Conservation (phyloP, 2,888 invertebrate species). For the Smittia sp. region DNA sequence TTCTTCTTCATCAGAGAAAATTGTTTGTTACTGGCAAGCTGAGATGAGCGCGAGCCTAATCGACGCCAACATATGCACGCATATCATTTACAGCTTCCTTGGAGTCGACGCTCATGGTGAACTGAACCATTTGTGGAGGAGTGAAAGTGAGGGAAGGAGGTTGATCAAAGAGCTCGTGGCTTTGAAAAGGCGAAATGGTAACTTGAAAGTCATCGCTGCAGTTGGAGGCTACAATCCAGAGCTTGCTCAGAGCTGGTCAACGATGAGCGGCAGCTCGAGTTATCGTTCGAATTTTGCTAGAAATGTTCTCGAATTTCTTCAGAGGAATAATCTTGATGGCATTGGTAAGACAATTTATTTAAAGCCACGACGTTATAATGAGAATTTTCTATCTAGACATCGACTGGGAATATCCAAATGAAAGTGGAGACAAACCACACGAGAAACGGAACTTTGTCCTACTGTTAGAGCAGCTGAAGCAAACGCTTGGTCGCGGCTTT, state of each 20-base stretch:
- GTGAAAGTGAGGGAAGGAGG: slow-evolving; percentile 42
- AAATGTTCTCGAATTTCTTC: background rate
- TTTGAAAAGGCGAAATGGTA: slow-evolving; percentile 52
- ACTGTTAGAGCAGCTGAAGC: background rate
- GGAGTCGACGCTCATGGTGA: slow-evolving; percentile 60
- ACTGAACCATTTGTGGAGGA: slow-evolving; percentile 46
- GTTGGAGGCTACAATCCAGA: slow-evolving; percentile 50
- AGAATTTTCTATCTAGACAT: background rate
- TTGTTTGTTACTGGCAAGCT: background rate
- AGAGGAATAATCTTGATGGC: background rate
- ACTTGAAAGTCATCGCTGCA: slow-evolving; percentile 51
- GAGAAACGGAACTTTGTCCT: background rate
- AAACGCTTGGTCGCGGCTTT: background rate
- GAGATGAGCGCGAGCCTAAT: background rate
- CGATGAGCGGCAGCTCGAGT: background rate
- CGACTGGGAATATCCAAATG: slow-evolving; percentile 22
- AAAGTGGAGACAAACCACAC: too few species aligned
- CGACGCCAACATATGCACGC: slow-evolving; percentile 61
- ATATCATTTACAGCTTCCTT: slow-evolving; percentile 72
- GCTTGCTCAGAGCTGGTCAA: background rate
- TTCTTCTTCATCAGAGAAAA: too few species aligned
- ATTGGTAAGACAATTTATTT: background rate
- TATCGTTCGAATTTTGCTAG: background rate
- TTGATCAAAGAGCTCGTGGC: slow-evolving; percentile 51
- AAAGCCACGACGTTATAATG: background rate